A percentile compares a stretch with the other conserved stretches of the same genome.
Conservation (phyloP, 2,797 vertebrate species). For the Poecilia velifera region DNA sequence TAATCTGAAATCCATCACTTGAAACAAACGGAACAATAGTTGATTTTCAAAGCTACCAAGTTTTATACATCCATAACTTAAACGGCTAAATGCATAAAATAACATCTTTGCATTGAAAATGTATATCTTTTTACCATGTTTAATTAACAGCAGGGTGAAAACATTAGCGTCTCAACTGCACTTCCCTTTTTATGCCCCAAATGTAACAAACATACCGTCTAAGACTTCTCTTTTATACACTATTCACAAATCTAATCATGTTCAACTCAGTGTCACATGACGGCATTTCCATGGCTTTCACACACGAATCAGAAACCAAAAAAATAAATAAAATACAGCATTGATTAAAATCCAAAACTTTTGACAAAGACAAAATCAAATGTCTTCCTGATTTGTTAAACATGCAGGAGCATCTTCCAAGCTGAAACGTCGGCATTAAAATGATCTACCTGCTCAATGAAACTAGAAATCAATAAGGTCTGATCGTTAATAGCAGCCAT, state of each 20-base stretch:
- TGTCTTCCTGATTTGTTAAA: slow-evolving; percentile 22
- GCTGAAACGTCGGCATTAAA: not conserved
- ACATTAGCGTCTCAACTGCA: not conserved
- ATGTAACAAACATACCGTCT: not conserved
- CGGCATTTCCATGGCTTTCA: slow-evolving; percentile 9
- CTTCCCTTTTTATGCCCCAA: not conserved
- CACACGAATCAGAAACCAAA: slow-evolving; percentile 1
- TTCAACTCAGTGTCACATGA: slow-evolving; percentile 21
- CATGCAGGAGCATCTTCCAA: not conserved
- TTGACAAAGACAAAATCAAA: not conserved
- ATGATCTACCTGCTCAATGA: not conserved
- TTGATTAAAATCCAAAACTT: not conserved
- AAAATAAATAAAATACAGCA: not conserved
- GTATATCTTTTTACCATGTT: not conserved
- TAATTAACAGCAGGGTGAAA: not conserved
- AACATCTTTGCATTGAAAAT: not conserved
- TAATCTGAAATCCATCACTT: not conserved
- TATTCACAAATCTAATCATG: slow-evolving; percentile 16
- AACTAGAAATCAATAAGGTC: not conserved
- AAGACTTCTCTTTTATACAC: not conserved
- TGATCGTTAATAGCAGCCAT: not conserved
- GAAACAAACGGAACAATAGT: not conserved
- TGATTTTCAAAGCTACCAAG: not conserved
- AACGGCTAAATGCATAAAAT: not conserved
- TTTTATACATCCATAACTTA: not conserved